These are phyloP conservation scores for Percopsis transmontana DNA, from an alignment of 2,113 vertebrate species.

Conservation along the genomic window DNA sequence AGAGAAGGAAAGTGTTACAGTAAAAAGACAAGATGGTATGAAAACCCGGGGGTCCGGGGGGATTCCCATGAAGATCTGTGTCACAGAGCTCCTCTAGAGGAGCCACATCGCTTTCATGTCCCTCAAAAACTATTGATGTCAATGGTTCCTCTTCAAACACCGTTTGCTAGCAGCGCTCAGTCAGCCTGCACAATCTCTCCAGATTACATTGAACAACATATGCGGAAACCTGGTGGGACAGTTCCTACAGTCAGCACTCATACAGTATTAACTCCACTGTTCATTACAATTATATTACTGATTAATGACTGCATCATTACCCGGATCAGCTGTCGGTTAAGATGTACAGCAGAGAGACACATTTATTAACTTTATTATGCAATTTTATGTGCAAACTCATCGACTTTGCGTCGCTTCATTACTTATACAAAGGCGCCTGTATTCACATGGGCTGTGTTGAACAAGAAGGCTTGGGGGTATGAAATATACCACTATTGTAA, in stretches of 20 bases:
- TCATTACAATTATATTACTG: constrained; percentile 7
- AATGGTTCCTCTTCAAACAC: constrained; percentile 12
- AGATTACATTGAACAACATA: constrained; percentile 3
- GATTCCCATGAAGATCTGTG: neutral
- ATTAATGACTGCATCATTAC: constrained; percentile 23
- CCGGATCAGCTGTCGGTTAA: neutral
- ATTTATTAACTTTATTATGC: neutral
- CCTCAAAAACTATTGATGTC: neutral
- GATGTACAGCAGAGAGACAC: constrained; percentile 12
- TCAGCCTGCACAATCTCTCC: constrained; percentile 10
- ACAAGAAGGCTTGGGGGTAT: neutral
- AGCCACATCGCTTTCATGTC: neutral
- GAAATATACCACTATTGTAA: constrained; percentile 7
- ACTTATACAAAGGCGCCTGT: constrained; percentile 6
- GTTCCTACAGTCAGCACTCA: neutral
- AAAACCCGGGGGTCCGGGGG: neutral
- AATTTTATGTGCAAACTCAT: constrained; percentile 8
- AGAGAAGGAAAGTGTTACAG: neutral
- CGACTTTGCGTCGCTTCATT: constrained; percentile 12
- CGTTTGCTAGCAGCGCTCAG: constrained; percentile 11
- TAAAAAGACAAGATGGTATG: neutral
- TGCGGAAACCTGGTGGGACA: neutral
- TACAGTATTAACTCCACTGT: neutral
- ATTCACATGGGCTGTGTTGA: constrained; percentile 16
- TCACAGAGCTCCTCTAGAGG: neutral